phyloP scores from a whole-genome alignment of 1,140 invertebrate genomes.

The Dendroctonus valens region DNA sequence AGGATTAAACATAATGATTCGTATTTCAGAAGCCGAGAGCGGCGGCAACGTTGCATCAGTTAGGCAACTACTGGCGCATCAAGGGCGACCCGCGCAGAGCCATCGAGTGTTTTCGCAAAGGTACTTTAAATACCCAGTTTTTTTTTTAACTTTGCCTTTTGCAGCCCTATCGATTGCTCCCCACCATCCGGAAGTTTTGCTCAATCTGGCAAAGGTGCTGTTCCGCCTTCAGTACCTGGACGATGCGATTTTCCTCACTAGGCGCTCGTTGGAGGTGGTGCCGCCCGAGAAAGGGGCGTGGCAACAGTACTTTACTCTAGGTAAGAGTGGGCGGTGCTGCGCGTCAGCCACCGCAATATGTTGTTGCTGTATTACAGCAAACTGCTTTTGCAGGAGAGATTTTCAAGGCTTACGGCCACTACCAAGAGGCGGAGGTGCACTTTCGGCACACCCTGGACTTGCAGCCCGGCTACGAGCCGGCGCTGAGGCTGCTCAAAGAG shows the following conservation, averaged over 20 bases:
- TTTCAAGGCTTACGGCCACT: slow-evolving; percentile 81
- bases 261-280: slow-evolving; percentile 63
- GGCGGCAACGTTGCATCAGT: slow-evolving; percentile 82
- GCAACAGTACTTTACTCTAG: slow-evolving; percentile 89
- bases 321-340: slow-evolving; percentile 44
- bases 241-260: slow-evolving; percentile 82
- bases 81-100: slow-evolving; percentile 80
- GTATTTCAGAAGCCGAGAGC: slow-evolving; percentile 75
- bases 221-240: slow-evolving; percentile 84
- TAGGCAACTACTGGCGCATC: slow-evolving; percentile 85
- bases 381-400: slow-evolving; percentile 66
- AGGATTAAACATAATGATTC: neutral
- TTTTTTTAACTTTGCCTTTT: neutral
- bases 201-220: slow-evolving; percentile 82
- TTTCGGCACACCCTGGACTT: slow-evolving; percentile 76
- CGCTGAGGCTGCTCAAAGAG: slow-evolving; percentile 74
- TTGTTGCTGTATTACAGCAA: neutral
- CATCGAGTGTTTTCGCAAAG: slow-evolving; percentile 82
- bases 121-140: neutral
- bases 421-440: slow-evolving; percentile 77
- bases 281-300: slow-evolving; percentile 80
- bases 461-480: slow-evolving; percentile 79
- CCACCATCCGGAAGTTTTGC: slow-evolving; percentile 79
- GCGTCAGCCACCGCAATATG: neutral
- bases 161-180: slow-evolving; percentile 76